Conservation (phyloP, 2,113 vertebrate genomes). For the Emydocephalus ijimae region DNA sequence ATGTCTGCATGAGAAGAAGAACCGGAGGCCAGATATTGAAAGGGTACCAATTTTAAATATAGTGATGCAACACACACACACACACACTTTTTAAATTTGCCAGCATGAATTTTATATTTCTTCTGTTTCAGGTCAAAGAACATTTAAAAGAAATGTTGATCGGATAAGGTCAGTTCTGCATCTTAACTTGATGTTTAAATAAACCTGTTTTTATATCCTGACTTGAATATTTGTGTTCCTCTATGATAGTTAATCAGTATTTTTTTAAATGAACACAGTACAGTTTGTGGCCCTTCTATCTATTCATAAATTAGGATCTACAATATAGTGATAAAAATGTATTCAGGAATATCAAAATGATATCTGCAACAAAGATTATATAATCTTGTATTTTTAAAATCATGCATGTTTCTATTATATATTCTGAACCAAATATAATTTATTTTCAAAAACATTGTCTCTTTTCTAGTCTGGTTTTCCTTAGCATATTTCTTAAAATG, state of each 20-base stretch:
- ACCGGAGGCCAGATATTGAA: constrained; percentile 78
- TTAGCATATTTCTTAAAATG: neutral
- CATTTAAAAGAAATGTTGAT: constrained; percentile 61
- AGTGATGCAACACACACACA: neutral
- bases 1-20: constrained; percentile 88
- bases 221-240: neutral
- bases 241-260: neutral
- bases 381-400: neutral
- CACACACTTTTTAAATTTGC: neutral
- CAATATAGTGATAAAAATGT: constrained; percentile 41
- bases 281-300: neutral
- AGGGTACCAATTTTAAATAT: constrained; percentile 69
- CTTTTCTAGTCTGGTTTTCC: neutral
- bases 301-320: constrained; percentile 60
- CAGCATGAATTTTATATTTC: neutral
- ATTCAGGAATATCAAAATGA: constrained; percentile 33
- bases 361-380: neutral
- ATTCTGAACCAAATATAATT: constrained; percentile 29
- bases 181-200: neutral
- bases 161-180: constrained; percentile 11
- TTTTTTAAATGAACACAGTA: neutral
- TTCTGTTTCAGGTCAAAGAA: constrained; percentile 69
- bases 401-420: neutral
- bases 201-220: neutral
- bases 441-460: neutral